Percentiles rank a stretch among this genome's conserved stretches.
phyloP scores from a whole-genome alignment of 2,888 invertebrate genomes.

The Leptinotarsa peninsularis region DNA sequence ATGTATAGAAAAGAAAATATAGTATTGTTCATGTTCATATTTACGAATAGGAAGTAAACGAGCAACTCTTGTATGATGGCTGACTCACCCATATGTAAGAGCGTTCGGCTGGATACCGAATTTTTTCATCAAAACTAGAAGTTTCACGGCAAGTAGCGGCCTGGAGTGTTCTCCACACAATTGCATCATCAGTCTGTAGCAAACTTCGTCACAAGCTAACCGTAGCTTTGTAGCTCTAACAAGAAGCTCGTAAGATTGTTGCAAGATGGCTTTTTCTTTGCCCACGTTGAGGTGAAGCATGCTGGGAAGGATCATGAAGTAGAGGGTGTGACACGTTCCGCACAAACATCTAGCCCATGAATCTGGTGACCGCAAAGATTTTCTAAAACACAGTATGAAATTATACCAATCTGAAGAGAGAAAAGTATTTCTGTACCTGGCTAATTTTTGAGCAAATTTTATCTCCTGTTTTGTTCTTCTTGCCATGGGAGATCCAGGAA shows the following conservation, averaged over 20 bases:
- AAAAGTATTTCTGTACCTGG: constrained; percentile 66
- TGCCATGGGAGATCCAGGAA: constrained; percentile 91
- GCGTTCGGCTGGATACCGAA: constrained; percentile 96
- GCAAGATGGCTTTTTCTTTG: constrained; percentile 80
- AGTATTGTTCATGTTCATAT: no score
- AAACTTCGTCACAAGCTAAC: constrained; percentile 94
- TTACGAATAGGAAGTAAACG: no score
- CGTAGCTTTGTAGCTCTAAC: constrained; percentile 87
- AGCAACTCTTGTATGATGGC: background rate
- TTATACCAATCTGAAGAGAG: background rate
- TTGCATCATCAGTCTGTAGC: constrained; percentile 98
- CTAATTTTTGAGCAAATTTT: constrained; percentile 87
- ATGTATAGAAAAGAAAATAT: no score
- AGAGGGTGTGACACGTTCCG: constrained; percentile 88
- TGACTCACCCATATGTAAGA: constrained; percentile 88
- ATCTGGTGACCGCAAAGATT: constrained; percentile 72
- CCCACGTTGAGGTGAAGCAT: constrained; percentile 78
- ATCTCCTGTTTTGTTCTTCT: constrained; percentile 95
- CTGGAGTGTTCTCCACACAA: constrained; percentile 94
- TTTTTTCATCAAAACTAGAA: constrained; percentile 91
- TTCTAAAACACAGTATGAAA: constrained; percentile 51
- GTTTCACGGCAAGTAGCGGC: constrained; percentile 93
- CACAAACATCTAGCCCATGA: constrained; percentile 93
- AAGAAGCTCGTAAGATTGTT: constrained; percentile 87
- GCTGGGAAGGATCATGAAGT: constrained; percentile 96